A percentile compares a stretch with the other conserved stretches of the same genome.
phyloP scores from a whole-genome alignment of 2,113 vertebrate genomes.

The Ciconia boyciana region DNA sequence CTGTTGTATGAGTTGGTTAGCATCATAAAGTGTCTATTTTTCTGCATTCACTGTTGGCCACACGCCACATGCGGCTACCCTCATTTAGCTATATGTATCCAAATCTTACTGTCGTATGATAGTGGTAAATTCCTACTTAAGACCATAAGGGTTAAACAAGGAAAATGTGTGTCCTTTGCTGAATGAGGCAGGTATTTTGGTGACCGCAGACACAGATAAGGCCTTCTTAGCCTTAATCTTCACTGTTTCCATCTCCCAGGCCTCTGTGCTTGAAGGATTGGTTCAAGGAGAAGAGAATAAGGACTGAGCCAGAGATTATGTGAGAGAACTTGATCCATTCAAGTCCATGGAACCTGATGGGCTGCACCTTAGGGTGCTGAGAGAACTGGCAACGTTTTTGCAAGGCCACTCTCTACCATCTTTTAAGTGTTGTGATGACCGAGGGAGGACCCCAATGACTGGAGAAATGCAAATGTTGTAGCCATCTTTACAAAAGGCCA shows the following conservation, averaged over 20 bases:
- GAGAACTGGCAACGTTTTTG: not conserved
- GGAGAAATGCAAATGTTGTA: not conserved
- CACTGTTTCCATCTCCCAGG: not conserved
- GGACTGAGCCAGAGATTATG: not conserved
- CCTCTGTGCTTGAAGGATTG: not conserved
- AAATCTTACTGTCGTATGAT: not conserved
- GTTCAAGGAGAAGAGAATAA: not conserved
- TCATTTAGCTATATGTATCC: not conserved
- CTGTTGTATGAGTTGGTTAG: not conserved
- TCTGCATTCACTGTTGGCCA: not conserved
- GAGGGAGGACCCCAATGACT: not conserved
- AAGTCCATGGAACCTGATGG: not conserved
- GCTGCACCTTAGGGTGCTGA: not conserved
- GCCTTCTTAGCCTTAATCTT: not conserved
- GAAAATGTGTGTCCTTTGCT: not conserved
- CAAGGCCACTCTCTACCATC: not conserved
- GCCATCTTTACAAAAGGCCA: not conserved
- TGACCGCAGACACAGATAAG: not conserved
- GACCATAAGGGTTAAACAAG: not conserved
- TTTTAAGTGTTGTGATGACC: not conserved
- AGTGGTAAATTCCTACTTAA: not conserved
- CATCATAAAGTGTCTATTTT: not conserved
- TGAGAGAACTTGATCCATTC: not conserved
- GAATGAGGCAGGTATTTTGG: not conserved
- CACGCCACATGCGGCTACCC: not conserved